These are phyloP conservation scores for Anguilla japonica DNA, from an alignment of 2,113 vertebrate genomes.

Conservation along the genomic window DNA sequence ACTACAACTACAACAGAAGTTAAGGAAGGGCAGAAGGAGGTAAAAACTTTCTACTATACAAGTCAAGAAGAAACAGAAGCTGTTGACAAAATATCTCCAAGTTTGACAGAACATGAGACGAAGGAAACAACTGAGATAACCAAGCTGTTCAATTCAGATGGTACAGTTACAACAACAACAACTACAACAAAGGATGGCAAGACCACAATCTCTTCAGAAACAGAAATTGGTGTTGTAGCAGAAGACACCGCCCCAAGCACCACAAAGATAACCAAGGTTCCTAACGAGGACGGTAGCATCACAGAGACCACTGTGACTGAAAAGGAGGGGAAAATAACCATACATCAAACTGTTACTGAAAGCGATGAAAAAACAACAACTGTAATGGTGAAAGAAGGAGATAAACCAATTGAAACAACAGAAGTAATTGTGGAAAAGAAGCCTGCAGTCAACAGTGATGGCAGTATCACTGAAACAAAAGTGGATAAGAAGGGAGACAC, in stretches of 20 bases:
- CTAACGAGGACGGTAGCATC: neutral
- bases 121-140: neutral
- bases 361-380: neutral
- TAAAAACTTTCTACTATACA: neutral
- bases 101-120: neutral
- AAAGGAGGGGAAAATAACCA: neutral
- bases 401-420: neutral
- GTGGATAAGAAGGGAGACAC: slow-evolving; percentile 4
- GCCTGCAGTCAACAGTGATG: neutral
- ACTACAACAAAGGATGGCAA: neutral
- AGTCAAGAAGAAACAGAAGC: neutral
- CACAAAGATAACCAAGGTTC: neutral
- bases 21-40: neutral
- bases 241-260: neutral
- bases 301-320: neutral
- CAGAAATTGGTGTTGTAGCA: neutral
- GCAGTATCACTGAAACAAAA: neutral
- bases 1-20: neutral
- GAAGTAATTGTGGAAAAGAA: neutral
- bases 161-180: neutral
- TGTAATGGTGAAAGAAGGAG: neutral
- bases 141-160: neutral
- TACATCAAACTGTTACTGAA: neutral
- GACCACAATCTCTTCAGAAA: neutral
- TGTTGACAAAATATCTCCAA: neutral